Conservation (phyloP, 2,113 vertebrate genomes). For the Cacatua alba region DNA sequence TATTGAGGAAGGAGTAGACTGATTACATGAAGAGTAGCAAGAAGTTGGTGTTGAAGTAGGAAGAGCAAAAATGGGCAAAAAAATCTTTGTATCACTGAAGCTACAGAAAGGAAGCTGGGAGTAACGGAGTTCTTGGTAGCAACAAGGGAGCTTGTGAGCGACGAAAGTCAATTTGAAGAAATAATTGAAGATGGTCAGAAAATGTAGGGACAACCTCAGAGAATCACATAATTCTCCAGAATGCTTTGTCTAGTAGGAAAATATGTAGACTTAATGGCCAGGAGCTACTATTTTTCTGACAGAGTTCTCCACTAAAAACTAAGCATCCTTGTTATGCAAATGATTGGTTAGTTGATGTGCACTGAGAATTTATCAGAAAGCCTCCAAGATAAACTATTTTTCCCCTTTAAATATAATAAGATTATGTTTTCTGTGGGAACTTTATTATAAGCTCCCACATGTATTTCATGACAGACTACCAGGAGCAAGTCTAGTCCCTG, state of each 20-base stretch:
- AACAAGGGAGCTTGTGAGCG: background rate
- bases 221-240: background rate
- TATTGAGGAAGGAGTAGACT: background rate
- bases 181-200: background rate
- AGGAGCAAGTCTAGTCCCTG: background rate
- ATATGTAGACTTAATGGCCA: background rate
- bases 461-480: background rate
- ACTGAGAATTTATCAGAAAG: background rate
- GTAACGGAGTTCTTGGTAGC: background rate
- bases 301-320: background rate
- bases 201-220: background rate
- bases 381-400: background rate
- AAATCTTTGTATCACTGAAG: background rate
- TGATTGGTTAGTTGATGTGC: background rate
- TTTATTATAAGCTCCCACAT: background rate
- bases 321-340: background rate
- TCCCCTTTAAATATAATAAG: background rate
- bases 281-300: background rate
- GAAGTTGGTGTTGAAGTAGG: background rate
- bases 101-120: background rate
- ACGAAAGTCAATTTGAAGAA: background rate
- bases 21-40: background rate
- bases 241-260: background rate
- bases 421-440: background rate
- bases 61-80: background rate